These are phyloP conservation scores for Actinemys pallida DNA, from an alignment of 2,113 vertebrate species.

Conservation along the genomic window DNA sequence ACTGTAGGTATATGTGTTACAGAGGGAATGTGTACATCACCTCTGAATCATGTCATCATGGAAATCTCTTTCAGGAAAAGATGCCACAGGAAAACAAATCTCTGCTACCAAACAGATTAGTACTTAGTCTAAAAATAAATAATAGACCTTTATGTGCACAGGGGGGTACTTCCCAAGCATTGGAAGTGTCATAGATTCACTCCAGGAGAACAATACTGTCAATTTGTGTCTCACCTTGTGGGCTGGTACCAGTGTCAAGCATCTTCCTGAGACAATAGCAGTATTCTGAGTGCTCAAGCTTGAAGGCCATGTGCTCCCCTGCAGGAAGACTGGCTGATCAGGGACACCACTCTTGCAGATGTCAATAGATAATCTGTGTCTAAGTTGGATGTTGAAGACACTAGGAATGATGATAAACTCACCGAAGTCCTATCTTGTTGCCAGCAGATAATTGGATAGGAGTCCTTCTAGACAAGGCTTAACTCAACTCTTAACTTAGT, in stretches of 20 bases:
- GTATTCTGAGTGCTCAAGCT: neutral
- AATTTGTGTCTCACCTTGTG: neutral
- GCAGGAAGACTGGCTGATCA: neutral
- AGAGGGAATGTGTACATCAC: neutral
- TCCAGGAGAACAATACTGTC: neutral
- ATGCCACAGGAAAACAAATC: neutral
- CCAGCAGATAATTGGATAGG: neutral
- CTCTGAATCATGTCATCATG: neutral
- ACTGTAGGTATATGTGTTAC: slow-evolving; percentile 11
- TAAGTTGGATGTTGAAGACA: neutral
- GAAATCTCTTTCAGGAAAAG: slow-evolving; percentile 13
- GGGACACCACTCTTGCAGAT: neutral
- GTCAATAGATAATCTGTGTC: neutral
- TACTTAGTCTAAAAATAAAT: neutral
- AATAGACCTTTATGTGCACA: neutral
- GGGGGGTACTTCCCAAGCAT: neutral
- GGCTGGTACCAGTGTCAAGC: fast-evolving
- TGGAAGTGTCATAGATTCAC: neutral
- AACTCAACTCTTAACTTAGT: neutral
- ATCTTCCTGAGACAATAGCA: neutral
- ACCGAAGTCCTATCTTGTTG: neutral
- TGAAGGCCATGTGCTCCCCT: neutral
- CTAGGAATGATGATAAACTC: neutral
- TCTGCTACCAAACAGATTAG: neutral
- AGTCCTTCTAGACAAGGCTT: neutral